Conservation (phyloP, 2,113 vertebrate genomes). For the Eublepharis macularius region DNA sequence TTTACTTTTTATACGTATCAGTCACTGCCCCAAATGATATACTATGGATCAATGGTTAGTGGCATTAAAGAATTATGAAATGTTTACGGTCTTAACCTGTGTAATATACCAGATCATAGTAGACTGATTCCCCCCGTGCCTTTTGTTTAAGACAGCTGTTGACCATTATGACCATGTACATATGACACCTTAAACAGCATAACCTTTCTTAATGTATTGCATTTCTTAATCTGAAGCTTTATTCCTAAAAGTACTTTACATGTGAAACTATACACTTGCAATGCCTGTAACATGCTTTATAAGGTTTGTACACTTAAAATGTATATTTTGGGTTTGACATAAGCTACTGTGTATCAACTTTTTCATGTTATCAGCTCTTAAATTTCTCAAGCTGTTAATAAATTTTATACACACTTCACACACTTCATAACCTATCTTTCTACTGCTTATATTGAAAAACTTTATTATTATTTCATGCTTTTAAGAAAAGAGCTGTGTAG, state of each 20-base stretch:
- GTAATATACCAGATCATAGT: conserved; percentile 6
- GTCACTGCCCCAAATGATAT: conserved; percentile 46
- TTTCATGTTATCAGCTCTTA: conserved; percentile 64
- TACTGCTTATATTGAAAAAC: neutral
- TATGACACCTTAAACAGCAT: conserved; percentile 8
- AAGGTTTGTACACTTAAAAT: conserved; percentile 70
- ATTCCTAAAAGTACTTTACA: conserved; percentile 52
- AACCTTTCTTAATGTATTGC: conserved; percentile 48
- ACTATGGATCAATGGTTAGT: conserved; percentile 37
- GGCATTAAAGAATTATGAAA: conserved; percentile 37
- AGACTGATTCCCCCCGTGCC: conserved; percentile 3
- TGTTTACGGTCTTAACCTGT: conserved; percentile 30
- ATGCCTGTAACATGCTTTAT: conserved; percentile 72
- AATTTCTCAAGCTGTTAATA: conserved; percentile 71
- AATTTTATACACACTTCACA: conserved; percentile 70
- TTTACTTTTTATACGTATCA: neutral
- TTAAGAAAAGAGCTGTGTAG: neutral
- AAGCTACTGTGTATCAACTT: conserved; percentile 57
- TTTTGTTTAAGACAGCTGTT: conserved; percentile 46
- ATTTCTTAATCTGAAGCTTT: conserved; percentile 43
- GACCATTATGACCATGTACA: conserved; percentile 36
- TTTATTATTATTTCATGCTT: neutral
- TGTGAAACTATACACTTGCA: conserved; percentile 46
- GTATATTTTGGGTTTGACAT: conserved; percentile 76
- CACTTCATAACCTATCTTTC: conserved; percentile 46